A percentile compares a stretch with the other conserved stretches of the same genome.
These are phyloP conservation scores for Pteronura brasiliensis DNA, from an alignment of 2,113 vertebrate genomes.

Conservation along the genomic window DNA sequence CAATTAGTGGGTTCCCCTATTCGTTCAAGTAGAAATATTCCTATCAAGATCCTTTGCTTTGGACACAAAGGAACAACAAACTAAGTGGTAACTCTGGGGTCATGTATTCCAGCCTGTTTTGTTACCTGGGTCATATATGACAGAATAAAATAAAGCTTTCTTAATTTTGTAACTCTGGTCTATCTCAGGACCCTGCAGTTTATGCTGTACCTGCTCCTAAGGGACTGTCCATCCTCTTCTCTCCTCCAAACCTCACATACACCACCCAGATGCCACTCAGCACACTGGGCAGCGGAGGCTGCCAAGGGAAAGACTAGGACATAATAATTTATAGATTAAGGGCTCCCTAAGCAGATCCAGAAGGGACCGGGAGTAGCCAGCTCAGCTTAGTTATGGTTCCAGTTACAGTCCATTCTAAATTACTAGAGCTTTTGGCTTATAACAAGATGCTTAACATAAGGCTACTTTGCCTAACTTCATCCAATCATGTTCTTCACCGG, in stretches of 20 bases:
- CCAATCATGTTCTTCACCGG: not conserved
- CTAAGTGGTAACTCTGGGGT: not conserved
- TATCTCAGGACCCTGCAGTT: not conserved
- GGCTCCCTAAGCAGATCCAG: not conserved
- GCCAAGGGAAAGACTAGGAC: not conserved
- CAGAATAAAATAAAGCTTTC: not conserved
- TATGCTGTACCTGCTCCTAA: not conserved
- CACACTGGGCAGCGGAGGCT: not conserved
- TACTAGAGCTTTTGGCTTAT: not conserved
- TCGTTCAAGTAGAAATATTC: slow-evolving; percentile 6
- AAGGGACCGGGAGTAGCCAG: not conserved
- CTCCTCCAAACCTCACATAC: not conserved
- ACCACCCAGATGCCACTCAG: not conserved
- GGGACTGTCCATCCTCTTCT: not conserved
- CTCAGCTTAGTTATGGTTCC: not conserved
- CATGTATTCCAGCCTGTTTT: not conserved
- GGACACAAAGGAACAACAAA: not conserved
- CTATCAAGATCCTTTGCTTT: not conserved
- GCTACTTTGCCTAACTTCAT: not conserved
- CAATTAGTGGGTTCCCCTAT: not conserved
- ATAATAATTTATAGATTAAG: not conserved
- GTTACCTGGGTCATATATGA: not conserved
- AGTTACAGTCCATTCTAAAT: not conserved
- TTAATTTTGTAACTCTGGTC: not conserved
- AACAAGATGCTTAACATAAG: not conserved